phyloP scores from a whole-genome alignment of 2,888 invertebrate species.

The Phengaris arion region DNA sequence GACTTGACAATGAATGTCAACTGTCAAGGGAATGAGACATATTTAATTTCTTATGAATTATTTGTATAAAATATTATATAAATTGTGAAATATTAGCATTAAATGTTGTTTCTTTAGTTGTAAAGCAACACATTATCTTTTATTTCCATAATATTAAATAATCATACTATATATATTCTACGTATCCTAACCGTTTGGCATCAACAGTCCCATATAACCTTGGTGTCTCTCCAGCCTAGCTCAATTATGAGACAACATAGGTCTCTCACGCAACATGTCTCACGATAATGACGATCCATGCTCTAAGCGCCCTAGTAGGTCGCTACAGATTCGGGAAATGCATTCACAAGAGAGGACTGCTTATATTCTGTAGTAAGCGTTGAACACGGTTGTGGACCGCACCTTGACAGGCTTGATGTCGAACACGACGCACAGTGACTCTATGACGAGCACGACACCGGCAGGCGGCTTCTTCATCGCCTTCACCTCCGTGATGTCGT shows the following conservation, averaged over 20 bases:
- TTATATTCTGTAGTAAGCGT: not conserved
- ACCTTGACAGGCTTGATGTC: conserved; percentile 87
- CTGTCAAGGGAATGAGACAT: too few relatives aligned
- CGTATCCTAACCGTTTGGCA: too few relatives aligned
- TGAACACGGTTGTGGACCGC: conserved; percentile 26
- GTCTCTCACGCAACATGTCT: not conserved
- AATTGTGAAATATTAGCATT: too few relatives aligned
- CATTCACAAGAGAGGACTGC: not conserved
- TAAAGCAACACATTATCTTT: too few relatives aligned
- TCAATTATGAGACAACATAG: too few relatives aligned
- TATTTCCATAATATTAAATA: too few relatives aligned
- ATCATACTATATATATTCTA: too few relatives aligned
- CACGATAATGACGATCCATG: not conserved
- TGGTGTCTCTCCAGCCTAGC: not conserved
- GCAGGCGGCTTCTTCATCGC: conserved; percentile 95
- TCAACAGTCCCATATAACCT: not conserved
- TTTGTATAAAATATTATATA: too few relatives aligned
- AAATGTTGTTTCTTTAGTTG: too few relatives aligned
- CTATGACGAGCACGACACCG: conserved; percentile 89
- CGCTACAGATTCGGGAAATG: not conserved
- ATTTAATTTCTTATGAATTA: too few relatives aligned
- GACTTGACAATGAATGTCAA: too few relatives aligned
- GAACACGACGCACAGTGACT: conserved; percentile 90
- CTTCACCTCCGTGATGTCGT: conserved; percentile 94
- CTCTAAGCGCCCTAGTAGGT: not conserved